Evolutionary conservation across 2,113 vertebrate genomes (phyloP).

Genomic region (Lipotes vexillifer): DNA sequence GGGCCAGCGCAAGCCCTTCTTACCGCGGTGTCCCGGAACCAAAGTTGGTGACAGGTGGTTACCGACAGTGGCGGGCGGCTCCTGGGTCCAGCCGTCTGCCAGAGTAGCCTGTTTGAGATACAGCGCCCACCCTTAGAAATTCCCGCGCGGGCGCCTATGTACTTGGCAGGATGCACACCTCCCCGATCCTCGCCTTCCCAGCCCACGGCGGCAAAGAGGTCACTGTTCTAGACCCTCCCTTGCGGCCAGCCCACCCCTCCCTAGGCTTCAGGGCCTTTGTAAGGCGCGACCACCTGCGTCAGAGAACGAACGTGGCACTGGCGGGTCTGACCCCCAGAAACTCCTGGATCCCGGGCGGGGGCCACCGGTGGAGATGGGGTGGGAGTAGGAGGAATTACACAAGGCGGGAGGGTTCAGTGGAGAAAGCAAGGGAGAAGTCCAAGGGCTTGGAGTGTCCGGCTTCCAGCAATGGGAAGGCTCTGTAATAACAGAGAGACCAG

Average conservation of each 20-base stretch:
- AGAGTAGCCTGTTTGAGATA: too few species aligned
- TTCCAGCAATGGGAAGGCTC: not conserved
- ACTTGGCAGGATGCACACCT: too few species aligned
- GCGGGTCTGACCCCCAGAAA: not conserved
- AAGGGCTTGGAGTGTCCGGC: too few species aligned
- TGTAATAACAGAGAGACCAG: not conserved
- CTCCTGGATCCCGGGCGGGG: too few species aligned
- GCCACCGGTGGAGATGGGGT: accelerated
- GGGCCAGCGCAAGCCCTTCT: not conserved
- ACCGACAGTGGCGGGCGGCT: not conserved
- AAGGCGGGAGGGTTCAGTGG: not conserved
- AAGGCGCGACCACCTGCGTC: not conserved
- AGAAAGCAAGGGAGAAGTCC: not conserved
- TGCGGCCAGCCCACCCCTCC: too few species aligned
- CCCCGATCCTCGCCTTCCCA: not conserved
- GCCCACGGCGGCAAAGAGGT: not conserved
- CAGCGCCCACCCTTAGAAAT: not conserved
- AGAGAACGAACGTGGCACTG: not conserved
- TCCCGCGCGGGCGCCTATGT: not conserved
- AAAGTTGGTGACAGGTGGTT: not conserved
- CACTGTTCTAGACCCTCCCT: too few species aligned
- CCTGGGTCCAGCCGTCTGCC: not conserved
- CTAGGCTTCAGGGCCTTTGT: accelerated
- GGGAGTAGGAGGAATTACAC: not conserved
- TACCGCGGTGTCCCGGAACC: accelerated